A percentile compares a stretch with the other conserved stretches of the same genome.
These are phyloP conservation scores for Trinorchestia longiramus DNA, from an alignment of 1,140 invertebrate species.

Conservation along the genomic window DNA sequence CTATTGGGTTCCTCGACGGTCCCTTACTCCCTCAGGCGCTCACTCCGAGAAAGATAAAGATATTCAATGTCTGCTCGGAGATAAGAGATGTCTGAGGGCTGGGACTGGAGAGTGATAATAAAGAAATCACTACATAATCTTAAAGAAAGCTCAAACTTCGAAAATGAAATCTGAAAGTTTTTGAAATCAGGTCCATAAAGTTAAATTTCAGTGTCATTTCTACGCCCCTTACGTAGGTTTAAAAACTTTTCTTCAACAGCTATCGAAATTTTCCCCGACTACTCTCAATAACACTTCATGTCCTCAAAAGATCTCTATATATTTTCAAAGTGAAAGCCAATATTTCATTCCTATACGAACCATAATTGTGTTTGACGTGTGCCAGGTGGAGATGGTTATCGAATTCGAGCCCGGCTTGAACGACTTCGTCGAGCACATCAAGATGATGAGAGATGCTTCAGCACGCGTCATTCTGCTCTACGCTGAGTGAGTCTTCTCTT, in stretches of 20 bases:
- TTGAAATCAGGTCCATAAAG: too few relatives aligned
- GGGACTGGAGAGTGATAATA: too few relatives aligned
- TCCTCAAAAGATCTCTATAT: neutral
- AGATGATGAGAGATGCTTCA: slow-evolving; percentile 85
- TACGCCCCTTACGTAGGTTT: too few relatives aligned
- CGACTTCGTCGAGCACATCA: slow-evolving; percentile 83
- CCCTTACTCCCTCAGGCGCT: too few relatives aligned
- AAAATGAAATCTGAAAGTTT: too few relatives aligned
- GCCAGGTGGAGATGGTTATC: slow-evolving; percentile 86
- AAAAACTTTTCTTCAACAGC: neutral
- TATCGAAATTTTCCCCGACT: neutral
- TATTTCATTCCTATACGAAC: neutral
- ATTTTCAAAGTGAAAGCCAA: neutral
- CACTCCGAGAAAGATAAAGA: too few relatives aligned
- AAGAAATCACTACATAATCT: too few relatives aligned
- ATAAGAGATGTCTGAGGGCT: too few relatives aligned
- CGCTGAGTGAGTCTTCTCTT: slow-evolving; percentile 80
- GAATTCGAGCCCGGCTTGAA: slow-evolving; percentile 89
- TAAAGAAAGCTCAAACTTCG: too few relatives aligned
- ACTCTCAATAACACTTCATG: neutral
- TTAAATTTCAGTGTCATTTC: too few relatives aligned
- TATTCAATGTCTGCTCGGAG: too few relatives aligned
- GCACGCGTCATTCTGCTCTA: slow-evolving; percentile 93
- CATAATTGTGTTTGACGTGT: neutral
- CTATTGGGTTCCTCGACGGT: too few relatives aligned